Base-by-base conservation (phyloP, 2,888 invertebrate genomes). In the Himalopsyche kuldschensis region DNA sequence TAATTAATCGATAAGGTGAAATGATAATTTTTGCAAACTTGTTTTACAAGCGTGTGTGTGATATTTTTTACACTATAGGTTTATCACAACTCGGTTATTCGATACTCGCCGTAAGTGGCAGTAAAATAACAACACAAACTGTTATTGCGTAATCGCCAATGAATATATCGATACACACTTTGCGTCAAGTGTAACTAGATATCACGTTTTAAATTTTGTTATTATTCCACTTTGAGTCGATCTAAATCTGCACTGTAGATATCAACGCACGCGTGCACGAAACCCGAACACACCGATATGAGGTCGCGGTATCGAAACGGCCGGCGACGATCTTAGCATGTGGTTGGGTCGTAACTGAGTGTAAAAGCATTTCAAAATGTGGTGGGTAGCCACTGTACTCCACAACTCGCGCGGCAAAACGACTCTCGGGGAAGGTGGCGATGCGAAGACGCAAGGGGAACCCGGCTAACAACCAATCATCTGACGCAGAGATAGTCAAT, bases 401-500 rank as follows among this genome's bases (percentile, higher is more conserved):
- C 69, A 80, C 75, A 76, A 81, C 24, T 75, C 75, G 30, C 41
- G 69, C 80, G 41, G 24, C 27, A 35, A 80, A 63, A 35, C 76
- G 76, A 35, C 69, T 69, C 69, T 24, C 15, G 69, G 69, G 24
- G 69, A 69, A 69, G 69, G 69, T 27, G 69, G 46, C 20, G 46
- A 35, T 31, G 80, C 55, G 30, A 47, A 79, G n/a, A 78, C 32
- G 55, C 32, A 81, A 69, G 79, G 82, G 24, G 75, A 69, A 35
- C 76, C 78, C 79, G 77, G 84, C 78, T 85, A 84, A 81, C 79
- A 79, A 82, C 82, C 85, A 82, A 85, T 85, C 85, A 85, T 84
- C 82, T 79, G 83, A 78, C 76, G 76, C 83, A 83, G 80, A 80
- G 80, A 80, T 79, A 80, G 69, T 69, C 69, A 69, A 69, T 69